Base-by-base conservation (phyloP, 2,113 vertebrate species). In the Pelobates fuscus region DNA sequence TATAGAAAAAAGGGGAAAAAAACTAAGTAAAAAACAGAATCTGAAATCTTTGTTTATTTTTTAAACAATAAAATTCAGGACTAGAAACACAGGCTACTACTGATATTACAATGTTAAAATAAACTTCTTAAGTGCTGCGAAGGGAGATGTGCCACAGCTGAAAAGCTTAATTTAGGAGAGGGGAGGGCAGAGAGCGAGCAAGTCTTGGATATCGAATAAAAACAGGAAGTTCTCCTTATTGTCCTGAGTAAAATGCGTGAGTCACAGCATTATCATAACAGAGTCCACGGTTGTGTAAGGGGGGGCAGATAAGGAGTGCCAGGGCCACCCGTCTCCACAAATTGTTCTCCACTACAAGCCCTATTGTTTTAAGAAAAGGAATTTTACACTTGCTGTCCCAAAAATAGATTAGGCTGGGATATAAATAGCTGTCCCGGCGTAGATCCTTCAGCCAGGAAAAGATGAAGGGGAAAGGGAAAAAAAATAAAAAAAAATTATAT, bases 371-470 rank as follows among this genome's bases (percentile, higher is more conserved):
- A 21, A 26, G 46, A 37, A 41, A 17, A 43, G 66, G 73, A 43
- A 76, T 67, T 71, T 76, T 59, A 76, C 73, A 76, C 73, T 76
- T 61, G 73, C 26, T 8, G 37, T 60, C 73, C 73, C 73, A 76
- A 76, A 76, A 76, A 76, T 76, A 76, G 73, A 43, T 20, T 7
- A 61, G 43, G 64, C 32, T 2, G 64, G 43, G 64, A 43, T 76
- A 76, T 61, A 76, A 76, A 76, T 76, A 76, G 73, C 73, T 27
- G 8, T 24, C 66, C 64, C 73, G 25, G n/a, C 58, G 64, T 59
- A 66, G 61, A 52, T 68, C 66, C 73, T 32, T 54, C 59, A 64
- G 73, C 73, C 73, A 76, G 73, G 73, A 76, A 75, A 75, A 67
- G 72, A 32, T 63, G 18, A 32, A 75, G 72, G 41, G 29, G 27